Conservation (phyloP, 2,797 vertebrate genomes). For the Buphagus erythrorhynchus region DNA sequence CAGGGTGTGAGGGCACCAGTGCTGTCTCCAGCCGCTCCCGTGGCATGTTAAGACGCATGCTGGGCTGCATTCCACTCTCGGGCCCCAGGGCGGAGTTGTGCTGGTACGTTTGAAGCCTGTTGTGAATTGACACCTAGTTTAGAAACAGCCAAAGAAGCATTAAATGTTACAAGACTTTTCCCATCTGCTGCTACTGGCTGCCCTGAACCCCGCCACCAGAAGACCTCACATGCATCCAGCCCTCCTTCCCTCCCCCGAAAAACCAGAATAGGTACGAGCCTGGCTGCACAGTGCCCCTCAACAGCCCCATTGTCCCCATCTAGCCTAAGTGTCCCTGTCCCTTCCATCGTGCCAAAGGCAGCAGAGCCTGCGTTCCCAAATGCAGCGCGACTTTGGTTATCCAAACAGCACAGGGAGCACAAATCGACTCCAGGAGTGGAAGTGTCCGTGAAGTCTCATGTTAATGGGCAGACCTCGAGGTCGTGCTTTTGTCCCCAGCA, state of each 20-base stretch:
- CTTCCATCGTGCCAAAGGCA: neutral
- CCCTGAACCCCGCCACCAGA: slow-evolving; percentile 44
- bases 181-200: slow-evolving; percentile 77
- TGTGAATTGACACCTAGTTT: slow-evolving; percentile 99
- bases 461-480: neutral
- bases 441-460: neutral
- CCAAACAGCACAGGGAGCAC: neutral
- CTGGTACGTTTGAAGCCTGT: slow-evolving; percentile 99
- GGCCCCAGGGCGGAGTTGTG: slow-evolving; percentile 88
- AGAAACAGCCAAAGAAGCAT: slow-evolving; percentile 99
- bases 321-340: slow-evolving; percentile 32
- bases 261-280: slow-evolving; percentile 28
- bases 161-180: slow-evolving; percentile 98
- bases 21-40: slow-evolving; percentile 81
- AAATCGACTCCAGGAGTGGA: neutral
- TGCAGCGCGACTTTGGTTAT: slow-evolving; percentile 19
- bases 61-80: slow-evolving; percentile 85
- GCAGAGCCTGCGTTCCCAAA: neutral
- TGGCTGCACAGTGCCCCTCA: neutral
- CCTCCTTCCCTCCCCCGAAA: slow-evolving; percentile 76
- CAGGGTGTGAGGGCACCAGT: slow-evolving; percentile 82
- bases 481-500: neutral
- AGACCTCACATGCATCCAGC: neutral
- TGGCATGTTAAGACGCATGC: slow-evolving; percentile 86
- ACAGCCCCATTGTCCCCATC: neutral